phyloP scores from a whole-genome alignment of 2,797 vertebrate genomes.

The Myiotriccus ornatus region DNA sequence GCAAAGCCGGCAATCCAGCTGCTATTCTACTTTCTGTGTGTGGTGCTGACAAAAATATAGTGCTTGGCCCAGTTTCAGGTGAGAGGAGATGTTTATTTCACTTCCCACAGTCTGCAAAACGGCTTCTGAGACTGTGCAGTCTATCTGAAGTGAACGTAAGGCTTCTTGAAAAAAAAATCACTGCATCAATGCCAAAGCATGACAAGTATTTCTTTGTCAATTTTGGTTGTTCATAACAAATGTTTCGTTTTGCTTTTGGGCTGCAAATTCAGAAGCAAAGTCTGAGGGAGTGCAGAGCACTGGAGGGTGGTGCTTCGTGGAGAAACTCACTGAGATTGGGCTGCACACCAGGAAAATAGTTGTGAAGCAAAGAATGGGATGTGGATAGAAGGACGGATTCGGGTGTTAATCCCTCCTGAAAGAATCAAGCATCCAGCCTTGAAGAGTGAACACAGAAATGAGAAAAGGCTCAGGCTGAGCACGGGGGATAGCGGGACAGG shows the following conservation, averaged over 20 bases:
- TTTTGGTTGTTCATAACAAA: background rate
- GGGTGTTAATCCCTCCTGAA: background rate
- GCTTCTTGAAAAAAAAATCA: background rate
- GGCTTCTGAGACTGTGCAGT: background rate
- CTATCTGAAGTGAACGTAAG: background rate
- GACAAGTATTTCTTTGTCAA: background rate
- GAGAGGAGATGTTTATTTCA: background rate
- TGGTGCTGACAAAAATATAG: background rate
- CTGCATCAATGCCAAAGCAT: background rate
- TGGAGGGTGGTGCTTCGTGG: background rate
- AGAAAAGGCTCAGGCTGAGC: background rate
- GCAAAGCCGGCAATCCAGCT: constrained; percentile 6
- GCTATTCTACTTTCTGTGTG: background rate
- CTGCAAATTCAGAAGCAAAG: background rate
- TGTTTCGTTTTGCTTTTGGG: background rate
- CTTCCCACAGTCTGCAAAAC: background rate
- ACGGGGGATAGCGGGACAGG: background rate
- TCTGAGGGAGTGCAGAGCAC: background rate
- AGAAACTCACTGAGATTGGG: background rate
- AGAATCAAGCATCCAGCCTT: background rate
- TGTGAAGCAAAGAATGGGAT: background rate
- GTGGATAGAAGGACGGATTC: background rate
- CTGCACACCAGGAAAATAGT: background rate
- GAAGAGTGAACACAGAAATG: background rate
- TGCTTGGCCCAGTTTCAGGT: background rate